Evolutionary conservation across 2,888 invertebrate species (phyloP).

Genomic region (Drosophila kuntzei): DNA sequence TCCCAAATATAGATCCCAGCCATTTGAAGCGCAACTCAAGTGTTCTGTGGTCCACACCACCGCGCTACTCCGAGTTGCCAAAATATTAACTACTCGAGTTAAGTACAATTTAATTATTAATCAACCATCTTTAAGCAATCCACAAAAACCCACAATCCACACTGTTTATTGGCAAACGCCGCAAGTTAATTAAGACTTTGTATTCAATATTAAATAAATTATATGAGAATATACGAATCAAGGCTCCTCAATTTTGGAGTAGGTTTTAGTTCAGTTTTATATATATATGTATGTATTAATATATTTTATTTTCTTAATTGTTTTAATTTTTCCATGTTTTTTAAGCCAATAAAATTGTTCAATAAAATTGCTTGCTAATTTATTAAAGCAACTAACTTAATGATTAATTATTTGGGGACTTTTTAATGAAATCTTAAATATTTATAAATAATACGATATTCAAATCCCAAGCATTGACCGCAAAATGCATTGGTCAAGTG

Average conservation of each 20-base stretch:
- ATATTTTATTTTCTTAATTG: not conserved
- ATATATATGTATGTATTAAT: too few species aligned
- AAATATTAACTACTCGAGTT: conserved; percentile 75
- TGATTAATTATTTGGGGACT: not conserved
- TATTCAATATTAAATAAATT: conserved; percentile 42
- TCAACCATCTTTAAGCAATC: conserved; percentile 21
- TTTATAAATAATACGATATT: not conserved
- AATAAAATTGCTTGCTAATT: not conserved
- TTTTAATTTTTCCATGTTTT: not conserved
- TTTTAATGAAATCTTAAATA: too few species aligned
- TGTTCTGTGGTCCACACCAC: conserved; percentile 91
- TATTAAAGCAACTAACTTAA: too few species aligned
- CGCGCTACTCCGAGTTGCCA: conserved; percentile 87
- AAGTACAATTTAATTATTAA: conserved; percentile 6
- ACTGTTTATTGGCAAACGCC: conserved; percentile 29
- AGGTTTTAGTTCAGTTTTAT: not conserved
- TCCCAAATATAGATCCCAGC: conserved; percentile 89
- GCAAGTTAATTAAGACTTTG: conserved; percentile 18
- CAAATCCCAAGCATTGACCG: conserved; percentile 38
- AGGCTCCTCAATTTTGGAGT: not conserved
- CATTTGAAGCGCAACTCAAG: conserved; percentile 90
- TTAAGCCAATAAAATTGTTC: not conserved
- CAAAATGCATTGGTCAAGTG: conserved; percentile 47
- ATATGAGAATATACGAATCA: conserved; percentile 12
- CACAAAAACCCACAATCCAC: not conserved